Evolutionary conservation across 2,797 vertebrate genomes (phyloP), one percentile per base, ranked within the genome.

Genomic region (Scyliorhinus canicula): DNA sequence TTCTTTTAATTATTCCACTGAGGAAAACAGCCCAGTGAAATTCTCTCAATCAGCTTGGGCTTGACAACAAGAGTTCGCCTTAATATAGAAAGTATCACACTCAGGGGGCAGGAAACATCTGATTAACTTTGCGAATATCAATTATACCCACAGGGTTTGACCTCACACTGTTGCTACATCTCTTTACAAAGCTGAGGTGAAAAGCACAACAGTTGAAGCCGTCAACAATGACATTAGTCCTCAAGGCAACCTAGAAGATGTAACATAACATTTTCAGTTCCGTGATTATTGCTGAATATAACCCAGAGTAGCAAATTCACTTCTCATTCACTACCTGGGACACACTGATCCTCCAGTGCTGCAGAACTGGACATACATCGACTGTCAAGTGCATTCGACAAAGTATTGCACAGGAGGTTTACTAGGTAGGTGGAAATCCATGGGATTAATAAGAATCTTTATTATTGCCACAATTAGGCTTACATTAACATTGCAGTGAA

Each of bases 41-140:
- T 91, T 21, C 40, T 91, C 3, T 91, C 57, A 63, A 65, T 91
- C 88, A 65, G 57, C 60, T 26, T 44, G 16, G 55, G 55, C 2
- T 90, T 90, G 86, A 57, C 86, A 90, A 90, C 86, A 60, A 63
- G 88, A 91, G 60, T 91, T 91, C 88, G 65, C 60, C 60, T 91
- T 40, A 60, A 91, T 60, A 21, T 91, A 91, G n/a, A 91, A 91
- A 65, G 57, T 63, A 91, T 26, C 44, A 40, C 21, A 44, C 88
- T 26, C 26, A 40, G 88, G n/a, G n/a, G 60, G 26, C 88, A 65
- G 88, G 57, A 26, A 91, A 44, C 60, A 65, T 91, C 60, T 91
- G 88, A 65, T 91, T 91, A 91, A 91, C n/a, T 47, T 44, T 65
- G 88, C 44, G 60, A 91, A 65, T 65, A 91, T 65, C 88, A 91